These are phyloP conservation scores for Siniperca knerii DNA, from an alignment of 2,113 vertebrate genomes.

Conservation along the genomic window DNA sequence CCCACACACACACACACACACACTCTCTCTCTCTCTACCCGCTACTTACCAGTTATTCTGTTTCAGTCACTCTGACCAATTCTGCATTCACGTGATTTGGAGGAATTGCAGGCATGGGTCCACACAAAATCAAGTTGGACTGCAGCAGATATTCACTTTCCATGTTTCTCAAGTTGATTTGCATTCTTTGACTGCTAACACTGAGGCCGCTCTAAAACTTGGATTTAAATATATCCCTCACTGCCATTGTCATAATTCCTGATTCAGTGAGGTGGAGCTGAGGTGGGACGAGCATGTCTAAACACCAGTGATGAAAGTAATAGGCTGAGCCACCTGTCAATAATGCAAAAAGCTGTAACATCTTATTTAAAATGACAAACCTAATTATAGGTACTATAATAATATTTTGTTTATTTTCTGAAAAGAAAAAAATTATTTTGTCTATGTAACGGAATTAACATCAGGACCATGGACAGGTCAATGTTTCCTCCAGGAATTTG, in stretches of 20 bases:
- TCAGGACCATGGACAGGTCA: background rate
- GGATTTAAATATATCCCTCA: too few species aligned
- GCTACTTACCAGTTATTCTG: background rate
- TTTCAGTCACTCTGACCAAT: background rate
- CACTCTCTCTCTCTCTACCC: background rate
- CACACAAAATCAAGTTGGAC: background rate
- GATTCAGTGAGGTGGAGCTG: background rate
- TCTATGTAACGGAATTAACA: background rate
- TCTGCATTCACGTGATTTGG: background rate
- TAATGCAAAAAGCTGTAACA: background rate
- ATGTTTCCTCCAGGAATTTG: background rate
- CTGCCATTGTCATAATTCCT: too few species aligned
- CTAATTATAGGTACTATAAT: too few species aligned
- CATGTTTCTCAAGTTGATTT: too few species aligned
- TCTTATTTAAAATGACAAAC: background rate
- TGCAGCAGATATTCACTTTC: too few species aligned
- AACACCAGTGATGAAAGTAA: too few species aligned
- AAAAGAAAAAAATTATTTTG: background rate
- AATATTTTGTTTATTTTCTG: background rate
- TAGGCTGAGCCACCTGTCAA: too few species aligned
- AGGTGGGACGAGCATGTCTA: background rate
- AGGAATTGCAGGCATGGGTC: background rate
- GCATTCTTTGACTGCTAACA: background rate
- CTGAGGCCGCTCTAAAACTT: background rate
- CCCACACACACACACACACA: too few species aligned